Evolutionary conservation across 2,797 vertebrate genomes (phyloP).

Genomic region (Okamejei kenojei): DNA sequence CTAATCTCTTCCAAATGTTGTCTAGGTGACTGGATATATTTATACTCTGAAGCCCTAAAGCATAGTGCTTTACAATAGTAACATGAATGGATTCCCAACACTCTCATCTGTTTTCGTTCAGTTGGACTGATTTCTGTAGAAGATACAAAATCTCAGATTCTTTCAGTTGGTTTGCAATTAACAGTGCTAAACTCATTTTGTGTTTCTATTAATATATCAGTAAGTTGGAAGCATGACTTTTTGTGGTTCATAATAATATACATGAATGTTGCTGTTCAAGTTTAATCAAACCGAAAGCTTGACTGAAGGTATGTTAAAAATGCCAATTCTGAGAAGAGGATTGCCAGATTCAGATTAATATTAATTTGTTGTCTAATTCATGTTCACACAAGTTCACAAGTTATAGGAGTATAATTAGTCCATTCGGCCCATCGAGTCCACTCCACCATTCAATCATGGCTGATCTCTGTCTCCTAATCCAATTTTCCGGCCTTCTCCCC

Average conservation of each 20-base stretch:
- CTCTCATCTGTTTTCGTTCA: background rate
- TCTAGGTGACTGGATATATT: background rate
- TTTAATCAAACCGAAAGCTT: background rate
- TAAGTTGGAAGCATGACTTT: background rate
- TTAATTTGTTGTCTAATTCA: background rate
- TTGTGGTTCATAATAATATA: background rate
- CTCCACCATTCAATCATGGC: no score
- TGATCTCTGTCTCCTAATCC: no score
- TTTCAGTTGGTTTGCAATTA: background rate
- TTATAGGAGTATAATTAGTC: no score
- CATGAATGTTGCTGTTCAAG: background rate
- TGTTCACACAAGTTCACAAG: no score
- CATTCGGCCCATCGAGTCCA: no score
- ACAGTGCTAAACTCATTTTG: background rate
- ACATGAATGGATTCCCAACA: background rate
- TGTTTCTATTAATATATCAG: background rate
- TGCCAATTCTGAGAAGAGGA: background rate
- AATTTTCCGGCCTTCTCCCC: no score
- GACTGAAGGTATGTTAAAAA: background rate
- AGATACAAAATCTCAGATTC: background rate
- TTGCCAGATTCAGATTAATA: no score
- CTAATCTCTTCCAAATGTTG: background rate
- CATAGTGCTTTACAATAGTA: background rate
- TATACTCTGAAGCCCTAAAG: background rate
- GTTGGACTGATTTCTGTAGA: background rate